Evolutionary conservation across 2,797 vertebrate genomes (phyloP), one percentile per base, ranked within the genome.

Genomic region (Emys orbicularis): DNA sequence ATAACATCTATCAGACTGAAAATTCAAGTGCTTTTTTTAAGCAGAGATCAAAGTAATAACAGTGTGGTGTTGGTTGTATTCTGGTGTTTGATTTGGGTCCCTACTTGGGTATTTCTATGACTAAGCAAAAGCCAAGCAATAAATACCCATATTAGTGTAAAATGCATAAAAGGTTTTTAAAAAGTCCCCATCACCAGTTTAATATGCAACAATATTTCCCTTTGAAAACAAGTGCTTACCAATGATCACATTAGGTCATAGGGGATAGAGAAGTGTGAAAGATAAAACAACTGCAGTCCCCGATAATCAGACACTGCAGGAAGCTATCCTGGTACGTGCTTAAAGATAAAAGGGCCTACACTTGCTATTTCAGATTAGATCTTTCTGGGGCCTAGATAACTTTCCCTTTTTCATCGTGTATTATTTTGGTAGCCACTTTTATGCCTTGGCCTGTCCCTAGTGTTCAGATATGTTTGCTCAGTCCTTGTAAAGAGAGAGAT

Each of bases 361-460:
- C 50, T 6, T 95, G 88, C 87, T 95, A 59, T 90, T 97, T 96
- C 89, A 96, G 94, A 90, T 93, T 59, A 91, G 92, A 92, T 88
- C 83, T 96, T 94, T 50, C 79, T 93, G 79, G 59, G 83, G 92
- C 76, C 77, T 37, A 83, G 92, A 96, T 79, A 89, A 74, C 52
- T 44, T 54, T 44, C 72, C 74, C 89, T 77, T 90, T 94, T 57
- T 93, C 65, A 88, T 23, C 83, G 81, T 88, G 61, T 94, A 65
- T 85, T 92, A 95, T 94, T 95, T 97, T 90, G 27, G 84, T 81
- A 90, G 49, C 89, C 61, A 53, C 1, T n/a, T 68, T 41, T 81
- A 68, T 53, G 89, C 81, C 88, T 95, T 19, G 37, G 94, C 74
- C 88, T 95, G 61, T 86, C n/a, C 57, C 23, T 19, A 27, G 50